Percentiles rank a stretch among this genome's conserved stretches.
Conservation (phyloP, 1,140 invertebrate genomes). For the Chlorops oryzae region DNA sequence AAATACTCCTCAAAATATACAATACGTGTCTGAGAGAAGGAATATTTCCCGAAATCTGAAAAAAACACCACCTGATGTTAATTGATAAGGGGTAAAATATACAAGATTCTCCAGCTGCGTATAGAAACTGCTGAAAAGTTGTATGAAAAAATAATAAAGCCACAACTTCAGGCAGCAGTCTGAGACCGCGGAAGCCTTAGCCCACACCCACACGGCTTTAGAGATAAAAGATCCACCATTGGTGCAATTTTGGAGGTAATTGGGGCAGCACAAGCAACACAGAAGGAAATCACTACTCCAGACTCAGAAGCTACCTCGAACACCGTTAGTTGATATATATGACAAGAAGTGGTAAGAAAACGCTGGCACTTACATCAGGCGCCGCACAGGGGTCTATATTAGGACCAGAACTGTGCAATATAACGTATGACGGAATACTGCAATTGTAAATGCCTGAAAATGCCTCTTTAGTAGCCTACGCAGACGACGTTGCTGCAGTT, state of each 20-base stretch:
- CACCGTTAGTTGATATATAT: not conserved
- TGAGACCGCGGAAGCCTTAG: slow-evolving; percentile 18
- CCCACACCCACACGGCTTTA: slow-evolving; percentile 23
- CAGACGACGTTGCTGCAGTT: too few species aligned
- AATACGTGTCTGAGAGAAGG: too few species aligned
- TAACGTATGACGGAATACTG: slow-evolving; percentile 9
- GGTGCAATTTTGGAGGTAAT: slow-evolving; percentile 13
- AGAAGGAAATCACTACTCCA: not conserved
- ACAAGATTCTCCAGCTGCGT: not conserved
- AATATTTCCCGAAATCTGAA: too few species aligned
- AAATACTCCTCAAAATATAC: too few species aligned
- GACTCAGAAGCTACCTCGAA: not conserved
- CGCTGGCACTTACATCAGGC: slow-evolving; percentile 3
- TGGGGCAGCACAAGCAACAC: not conserved
- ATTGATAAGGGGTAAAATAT: not conserved
- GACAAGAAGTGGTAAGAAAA: not conserved
- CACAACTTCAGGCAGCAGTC: slow-evolving; percentile 6
- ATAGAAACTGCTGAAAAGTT: slow-evolving; percentile 25
- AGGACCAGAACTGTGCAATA: not conserved
- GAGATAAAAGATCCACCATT: slow-evolving; percentile 28
- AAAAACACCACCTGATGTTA: not conserved
- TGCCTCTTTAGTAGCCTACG: too few species aligned
- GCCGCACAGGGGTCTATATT: slow-evolving; percentile 3
- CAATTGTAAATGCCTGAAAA: too few species aligned
- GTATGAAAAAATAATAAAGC: slow-evolving; percentile 21